phyloP scores from a whole-genome alignment of 2,888 invertebrate genomes.

The Minunthozetes semirufus region DNA sequence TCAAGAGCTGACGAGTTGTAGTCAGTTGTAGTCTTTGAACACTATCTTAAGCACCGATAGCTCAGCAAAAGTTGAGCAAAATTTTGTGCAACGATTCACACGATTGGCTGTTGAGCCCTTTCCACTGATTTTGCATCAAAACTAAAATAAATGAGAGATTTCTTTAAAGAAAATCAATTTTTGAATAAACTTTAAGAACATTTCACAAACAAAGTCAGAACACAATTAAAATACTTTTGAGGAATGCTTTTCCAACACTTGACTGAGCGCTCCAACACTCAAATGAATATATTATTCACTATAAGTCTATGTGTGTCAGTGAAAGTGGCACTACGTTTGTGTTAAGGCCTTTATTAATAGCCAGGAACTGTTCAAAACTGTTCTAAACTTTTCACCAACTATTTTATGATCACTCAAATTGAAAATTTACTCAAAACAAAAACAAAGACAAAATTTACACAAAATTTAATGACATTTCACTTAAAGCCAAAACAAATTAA shows the following conservation, averaged over 20 bases:
- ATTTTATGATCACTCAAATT: conserved; percentile 6
- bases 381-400: not conserved
- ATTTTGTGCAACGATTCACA: conserved; percentile 14
- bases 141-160: not conserved
- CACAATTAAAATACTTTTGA: conserved; percentile 21
- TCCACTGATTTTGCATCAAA: not conserved
- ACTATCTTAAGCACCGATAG: not conserved
- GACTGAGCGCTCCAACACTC: conserved; percentile 15
- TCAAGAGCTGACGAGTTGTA: not conserved
- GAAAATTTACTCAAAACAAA: not conserved
- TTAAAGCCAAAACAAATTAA: not conserved
- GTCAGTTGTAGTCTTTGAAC: no score
- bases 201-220: not conserved
- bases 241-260: not conserved
- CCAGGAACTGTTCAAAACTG: conserved; percentile 11
- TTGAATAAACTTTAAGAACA: not conserved
- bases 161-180: not conserved
- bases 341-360: conserved; percentile 18
- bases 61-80: not conserved
- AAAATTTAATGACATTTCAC: no score
- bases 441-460: no score
- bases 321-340: conserved; percentile 23
- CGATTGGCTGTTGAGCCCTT: not conserved
- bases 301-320: conserved; percentile 13
- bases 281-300: not conserved